A percentile compares a stretch with the other conserved stretches of the same genome.
Evolutionary conservation across 2,888 invertebrate genomes (phyloP).

Genomic region (Drosophila paracracens): DNA sequence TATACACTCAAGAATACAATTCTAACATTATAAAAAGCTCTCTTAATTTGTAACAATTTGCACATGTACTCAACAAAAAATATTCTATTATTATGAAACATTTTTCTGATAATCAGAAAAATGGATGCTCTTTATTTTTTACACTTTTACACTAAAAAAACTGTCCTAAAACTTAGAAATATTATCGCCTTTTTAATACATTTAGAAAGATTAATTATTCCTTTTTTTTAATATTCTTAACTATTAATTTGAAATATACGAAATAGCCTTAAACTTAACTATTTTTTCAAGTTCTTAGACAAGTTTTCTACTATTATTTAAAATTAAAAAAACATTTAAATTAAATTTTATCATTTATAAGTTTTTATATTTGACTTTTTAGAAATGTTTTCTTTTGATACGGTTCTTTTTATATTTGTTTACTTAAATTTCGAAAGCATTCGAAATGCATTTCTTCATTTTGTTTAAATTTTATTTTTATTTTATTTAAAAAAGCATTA

Average conservation of each 20-base stretch:
- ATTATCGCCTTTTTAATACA: background rate
- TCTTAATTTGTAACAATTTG: background rate
- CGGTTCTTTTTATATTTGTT: background rate
- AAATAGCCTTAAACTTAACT: background rate
- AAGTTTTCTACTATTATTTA: background rate
- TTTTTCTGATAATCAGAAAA: background rate
- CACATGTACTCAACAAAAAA: background rate
- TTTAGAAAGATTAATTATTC: background rate
- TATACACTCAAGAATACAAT: background rate
- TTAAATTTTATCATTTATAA: background rate
- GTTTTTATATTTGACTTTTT: background rate
- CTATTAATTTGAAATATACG: background rate
- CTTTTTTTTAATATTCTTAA: background rate
- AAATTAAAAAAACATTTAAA: background rate
- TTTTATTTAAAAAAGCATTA: background rate
- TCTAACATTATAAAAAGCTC: background rate
- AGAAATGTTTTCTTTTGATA: background rate
- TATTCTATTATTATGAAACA: background rate
- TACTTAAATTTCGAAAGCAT: background rate
- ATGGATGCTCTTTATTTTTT: no score
- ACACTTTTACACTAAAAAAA: background rate
- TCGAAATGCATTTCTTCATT: background rate
- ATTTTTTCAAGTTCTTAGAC: no score
- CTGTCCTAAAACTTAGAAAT: background rate
- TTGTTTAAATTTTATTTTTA: background rate